These are phyloP conservation scores for Isurus oxyrinchus DNA, from an alignment of 2,113 vertebrate species.

Conservation along the genomic window DNA sequence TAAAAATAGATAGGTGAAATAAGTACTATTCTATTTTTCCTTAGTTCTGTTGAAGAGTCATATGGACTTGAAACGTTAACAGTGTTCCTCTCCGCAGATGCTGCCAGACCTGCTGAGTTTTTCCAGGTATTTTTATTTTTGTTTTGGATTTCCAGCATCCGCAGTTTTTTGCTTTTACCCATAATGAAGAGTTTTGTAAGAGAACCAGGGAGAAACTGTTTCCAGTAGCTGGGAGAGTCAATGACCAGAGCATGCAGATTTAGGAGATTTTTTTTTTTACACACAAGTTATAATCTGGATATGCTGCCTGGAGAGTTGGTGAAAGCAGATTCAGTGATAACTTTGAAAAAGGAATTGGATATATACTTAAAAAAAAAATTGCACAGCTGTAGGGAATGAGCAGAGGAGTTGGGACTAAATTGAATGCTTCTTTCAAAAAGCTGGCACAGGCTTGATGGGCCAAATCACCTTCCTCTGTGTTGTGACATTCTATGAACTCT, in stretches of 20 bases:
- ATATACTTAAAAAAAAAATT: not conserved
- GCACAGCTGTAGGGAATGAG: not conserved
- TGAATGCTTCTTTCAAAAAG: not conserved
- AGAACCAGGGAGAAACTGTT: not conserved
- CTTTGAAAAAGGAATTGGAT: not conserved
- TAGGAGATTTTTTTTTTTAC: not conserved
- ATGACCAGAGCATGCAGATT: not conserved
- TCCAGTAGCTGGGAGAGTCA: not conserved
- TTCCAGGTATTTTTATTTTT: too few relatives aligned
- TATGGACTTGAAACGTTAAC: too few relatives aligned
- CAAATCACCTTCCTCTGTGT: not conserved
- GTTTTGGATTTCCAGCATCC: too few relatives aligned
- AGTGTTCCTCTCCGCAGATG: too few relatives aligned
- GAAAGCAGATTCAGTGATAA: not conserved
- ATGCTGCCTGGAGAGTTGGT: not conserved
- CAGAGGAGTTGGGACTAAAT: not conserved
- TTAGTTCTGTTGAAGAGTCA: too few relatives aligned
- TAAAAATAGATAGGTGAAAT: too few relatives aligned
- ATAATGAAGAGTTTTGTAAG: too few relatives aligned
- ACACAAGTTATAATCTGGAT: not conserved
- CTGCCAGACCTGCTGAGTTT: too few relatives aligned
- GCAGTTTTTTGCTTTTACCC: too few relatives aligned
- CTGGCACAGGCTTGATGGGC: not conserved
- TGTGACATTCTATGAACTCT: not conserved
- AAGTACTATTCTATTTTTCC: too few relatives aligned